phyloP scores from a whole-genome alignment of 1,140 invertebrate species.

The Meteorus sp. region DNA sequence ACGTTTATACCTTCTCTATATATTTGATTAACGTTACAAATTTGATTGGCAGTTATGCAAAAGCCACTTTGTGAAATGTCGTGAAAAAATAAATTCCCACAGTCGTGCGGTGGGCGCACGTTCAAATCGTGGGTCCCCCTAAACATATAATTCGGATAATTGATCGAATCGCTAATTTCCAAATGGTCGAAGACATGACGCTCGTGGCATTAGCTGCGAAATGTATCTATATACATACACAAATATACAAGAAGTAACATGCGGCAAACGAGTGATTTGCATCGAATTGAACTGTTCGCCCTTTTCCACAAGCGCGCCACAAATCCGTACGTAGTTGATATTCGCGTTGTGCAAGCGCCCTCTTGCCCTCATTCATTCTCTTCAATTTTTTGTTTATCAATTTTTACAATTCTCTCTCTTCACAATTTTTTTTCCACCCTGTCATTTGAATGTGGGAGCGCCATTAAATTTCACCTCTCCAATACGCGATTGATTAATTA shows the following conservation, averaged over 20 bases:
- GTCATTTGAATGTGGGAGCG: neutral
- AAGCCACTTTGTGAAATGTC: conserved; percentile 4
- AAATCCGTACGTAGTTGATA: neutral
- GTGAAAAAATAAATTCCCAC: conserved; percentile 26
- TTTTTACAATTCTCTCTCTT: neutral
- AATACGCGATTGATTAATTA: neutral
- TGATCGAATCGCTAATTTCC: conserved; percentile 30
- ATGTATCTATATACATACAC: neutral
- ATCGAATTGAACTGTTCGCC: conserved; percentile 56
- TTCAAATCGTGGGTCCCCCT: neutral
- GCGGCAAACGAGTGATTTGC: conserved; percentile 56
- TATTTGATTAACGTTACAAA: neutral
- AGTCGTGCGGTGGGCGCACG: conserved; percentile 6
- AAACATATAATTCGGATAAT: conserved; percentile 27
- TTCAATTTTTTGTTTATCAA: neutral
- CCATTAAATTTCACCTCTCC: conserved; percentile 7
- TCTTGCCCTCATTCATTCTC: conserved; percentile 36
- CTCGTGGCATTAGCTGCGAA: conserved; percentile 24
- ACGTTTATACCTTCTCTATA: too few relatives aligned
- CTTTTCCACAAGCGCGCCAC: neutral
- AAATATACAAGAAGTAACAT: neutral
- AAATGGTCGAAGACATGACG: conserved; percentile 25
- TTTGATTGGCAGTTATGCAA: conserved; percentile 5
- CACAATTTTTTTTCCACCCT: neutral
- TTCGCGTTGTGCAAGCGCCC: conserved; percentile 33